Base-by-base conservation (phyloP, 2,797 vertebrate genomes). In the Syndactyla subalaris region DNA sequence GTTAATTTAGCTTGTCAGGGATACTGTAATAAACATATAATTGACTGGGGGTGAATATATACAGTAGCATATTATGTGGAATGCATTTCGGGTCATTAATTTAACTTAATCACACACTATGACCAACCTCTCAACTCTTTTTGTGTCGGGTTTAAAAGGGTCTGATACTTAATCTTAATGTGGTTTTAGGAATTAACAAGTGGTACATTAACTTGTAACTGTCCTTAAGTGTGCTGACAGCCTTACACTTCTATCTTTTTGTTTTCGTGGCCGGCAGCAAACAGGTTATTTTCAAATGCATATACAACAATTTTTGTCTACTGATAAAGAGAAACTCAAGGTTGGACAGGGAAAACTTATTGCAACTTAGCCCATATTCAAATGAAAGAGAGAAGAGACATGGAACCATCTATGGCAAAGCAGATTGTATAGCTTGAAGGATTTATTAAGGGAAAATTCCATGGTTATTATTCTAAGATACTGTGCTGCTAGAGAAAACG, bases 81-180 rank as follows among this genome's bases (percentile, higher is more conserved):
- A 57, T 75, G 34, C 9, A 61, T 78, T 62, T 83, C 24, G 13
- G 21, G 23, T 66, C 82, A 82, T 89, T 76, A 85, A 58, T 62
- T 88, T 94, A 79, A 59, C 52, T 76, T 89, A 91, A 89, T 85
- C 67, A 71, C 34, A 32, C 21, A 27, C 39, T 67, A 27, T 82
- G 88, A 83, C 83, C 67, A 92, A 8, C 55, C 67, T 88, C 59
- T 96, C 78, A 77, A 51, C 80, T 91, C 43, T 84, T 92, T 39
- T 22, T 66, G 30, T 92, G 66, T 34, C 1, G 3, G 13, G 48
- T 87, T 81, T 83, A 83, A 82, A 91, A 78, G 61, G 38, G 36
- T 80, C 52, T 58, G 81, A 62, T 84, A 77, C 49, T 84, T 90
- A 80, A 84, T 74, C 61, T 46, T 78, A 43, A 57, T 51, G 70